phyloP scores from a whole-genome alignment of 1,140 invertebrate species.

The Idris sp. region DNA sequence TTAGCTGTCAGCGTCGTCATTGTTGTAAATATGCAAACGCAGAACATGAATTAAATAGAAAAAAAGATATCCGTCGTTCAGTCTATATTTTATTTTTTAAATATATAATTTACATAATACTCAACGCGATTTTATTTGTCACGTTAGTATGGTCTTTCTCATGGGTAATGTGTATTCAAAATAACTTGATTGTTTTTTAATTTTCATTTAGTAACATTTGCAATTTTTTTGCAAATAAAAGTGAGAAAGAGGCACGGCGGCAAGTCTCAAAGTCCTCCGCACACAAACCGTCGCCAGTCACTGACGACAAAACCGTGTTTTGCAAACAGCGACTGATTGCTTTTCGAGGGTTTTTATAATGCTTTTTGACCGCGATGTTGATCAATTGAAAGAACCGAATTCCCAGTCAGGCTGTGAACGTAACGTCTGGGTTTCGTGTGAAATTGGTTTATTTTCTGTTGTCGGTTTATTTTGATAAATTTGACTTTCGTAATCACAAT shows the following conservation, averaged over 20 bases:
- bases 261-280: too few relatives aligned
- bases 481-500: conserved; percentile 58
- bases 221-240: too few relatives aligned
- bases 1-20: conserved; percentile 37
- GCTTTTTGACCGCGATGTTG: conserved; percentile 27
- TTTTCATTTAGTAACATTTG: too few relatives aligned
- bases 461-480: conserved; percentile 59
- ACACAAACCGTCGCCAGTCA: too few relatives aligned
- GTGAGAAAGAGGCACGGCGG: too few relatives aligned
- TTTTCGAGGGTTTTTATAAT: too few relatives aligned
- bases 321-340: too few relatives aligned
- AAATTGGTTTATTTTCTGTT: conserved; percentile 61
- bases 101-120: conserved; percentile 51
- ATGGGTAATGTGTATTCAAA: too few relatives aligned
- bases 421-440: conserved; percentile 74
- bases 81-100: conserved; percentile 32
- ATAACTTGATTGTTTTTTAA: too few relatives aligned
- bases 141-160: conserved; percentile 21
- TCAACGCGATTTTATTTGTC: conserved; percentile 33
- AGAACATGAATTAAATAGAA: conserved; percentile 26
- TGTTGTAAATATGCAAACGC: conserved; percentile 42
- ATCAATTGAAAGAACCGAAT: conserved; percentile 61
- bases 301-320: too few relatives aligned
- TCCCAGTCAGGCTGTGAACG: conserved; percentile 79
- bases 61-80: conserved; percentile 23